A percentile compares a stretch with the other conserved stretches of the same genome.
Conservation (phyloP, 2,888 invertebrate species). For the Sthenelais limicola region DNA sequence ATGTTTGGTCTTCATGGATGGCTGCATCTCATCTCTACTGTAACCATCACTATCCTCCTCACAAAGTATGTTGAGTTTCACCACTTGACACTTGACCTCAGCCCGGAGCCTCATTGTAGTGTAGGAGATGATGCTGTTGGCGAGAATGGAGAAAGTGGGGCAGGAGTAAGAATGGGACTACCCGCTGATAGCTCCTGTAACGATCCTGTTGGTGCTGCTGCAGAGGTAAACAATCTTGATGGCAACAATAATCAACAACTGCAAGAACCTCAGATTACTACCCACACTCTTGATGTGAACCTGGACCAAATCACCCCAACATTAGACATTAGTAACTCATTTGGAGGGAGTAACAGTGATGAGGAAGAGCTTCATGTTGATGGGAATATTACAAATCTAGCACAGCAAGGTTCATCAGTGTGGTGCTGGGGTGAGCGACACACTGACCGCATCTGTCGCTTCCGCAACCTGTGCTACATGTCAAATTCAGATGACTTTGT, state of each 20-base stretch:
- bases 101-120: no score
- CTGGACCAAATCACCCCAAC: constrained; percentile 20
- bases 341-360: constrained; percentile 3
- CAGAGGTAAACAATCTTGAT: no score
- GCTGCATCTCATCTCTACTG: constrained; percentile 37
- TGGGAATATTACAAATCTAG: constrained; percentile 16
- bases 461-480: constrained; percentile 73
- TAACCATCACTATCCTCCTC: constrained; percentile 33
- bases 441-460: constrained; percentile 66
- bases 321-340: constrained; percentile 3
- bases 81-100: no score
- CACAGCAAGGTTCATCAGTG: constrained; percentile 52
- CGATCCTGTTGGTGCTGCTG: constrained; percentile 4
- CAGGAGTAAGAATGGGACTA: background rate
- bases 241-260: constrained; percentile 3
- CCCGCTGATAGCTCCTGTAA: background rate
- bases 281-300: constrained; percentile 32
- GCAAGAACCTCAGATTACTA: constrained; percentile 11
- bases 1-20: constrained; percentile 41
- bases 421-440: constrained; percentile 59
- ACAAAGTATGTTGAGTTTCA: constrained; percentile 31
- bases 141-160: background rate
- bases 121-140: no score
- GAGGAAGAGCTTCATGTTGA: constrained; percentile 2
- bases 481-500: constrained; percentile 67